Percentiles rank a stretch among this genome's conserved stretches.
Conservation (phyloP, 2,888 invertebrate species). For the Autographa gamma region DNA sequence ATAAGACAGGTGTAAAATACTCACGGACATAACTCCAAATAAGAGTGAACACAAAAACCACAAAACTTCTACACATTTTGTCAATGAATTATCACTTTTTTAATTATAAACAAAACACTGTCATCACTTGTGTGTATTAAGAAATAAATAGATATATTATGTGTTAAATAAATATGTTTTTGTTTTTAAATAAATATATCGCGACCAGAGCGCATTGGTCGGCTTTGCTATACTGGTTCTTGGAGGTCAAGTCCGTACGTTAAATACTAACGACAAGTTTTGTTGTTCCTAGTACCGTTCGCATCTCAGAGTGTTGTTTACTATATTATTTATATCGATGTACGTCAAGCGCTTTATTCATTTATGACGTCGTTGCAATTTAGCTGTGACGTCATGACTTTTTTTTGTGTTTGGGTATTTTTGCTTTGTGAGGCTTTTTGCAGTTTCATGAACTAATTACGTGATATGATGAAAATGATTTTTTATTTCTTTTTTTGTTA, state of each 20-base stretch:
- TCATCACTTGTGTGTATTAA: conserved; percentile 34
- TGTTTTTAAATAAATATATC: conserved; percentile 36
- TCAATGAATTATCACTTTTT: conserved; percentile 48
- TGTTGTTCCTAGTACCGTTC: conserved; percentile 74
- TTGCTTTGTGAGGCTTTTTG: not conserved
- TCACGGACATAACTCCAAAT: conserved; percentile 70
- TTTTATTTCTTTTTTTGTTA: too few relatives aligned
- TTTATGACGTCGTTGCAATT: conserved; percentile 10
- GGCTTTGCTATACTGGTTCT: conserved; percentile 76
- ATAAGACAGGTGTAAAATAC: conserved; percentile 50
- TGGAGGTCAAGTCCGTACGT: conserved; percentile 80
- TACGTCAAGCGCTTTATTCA: conserved; percentile 23
- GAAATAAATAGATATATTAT: not conserved
- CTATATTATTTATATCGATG: conserved; percentile 25
- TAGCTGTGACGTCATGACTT: not conserved
- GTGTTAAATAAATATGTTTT: conserved; percentile 31
- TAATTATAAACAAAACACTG: conserved; percentile 37
- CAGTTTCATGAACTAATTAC: too few relatives aligned
- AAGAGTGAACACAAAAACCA: conserved; percentile 67
- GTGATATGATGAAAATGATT: too few relatives aligned
- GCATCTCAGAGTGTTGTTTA: conserved; percentile 60
- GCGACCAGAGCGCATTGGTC: conserved; percentile 60
- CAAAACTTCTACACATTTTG: conserved; percentile 67
- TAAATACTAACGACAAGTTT: conserved; percentile 76
- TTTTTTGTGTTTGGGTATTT: conserved; percentile 20